These are phyloP conservation scores for Cebidichthys violaceus DNA, from an alignment of 2,113 vertebrate species.

Conservation along the genomic window DNA sequence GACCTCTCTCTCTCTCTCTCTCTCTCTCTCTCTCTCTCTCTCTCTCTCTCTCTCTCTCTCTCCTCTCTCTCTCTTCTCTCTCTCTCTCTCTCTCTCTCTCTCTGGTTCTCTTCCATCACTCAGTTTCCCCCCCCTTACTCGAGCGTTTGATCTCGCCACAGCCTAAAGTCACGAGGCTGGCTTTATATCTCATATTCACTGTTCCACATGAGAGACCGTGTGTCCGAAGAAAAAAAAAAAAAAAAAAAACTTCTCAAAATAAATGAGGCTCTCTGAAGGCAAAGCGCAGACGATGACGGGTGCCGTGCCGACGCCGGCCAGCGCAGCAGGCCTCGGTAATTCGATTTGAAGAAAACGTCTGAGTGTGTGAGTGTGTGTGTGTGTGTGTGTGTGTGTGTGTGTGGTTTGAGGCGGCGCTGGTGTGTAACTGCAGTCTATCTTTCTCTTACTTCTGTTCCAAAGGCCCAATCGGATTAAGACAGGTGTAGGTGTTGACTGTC, in stretches of 20 bases:
- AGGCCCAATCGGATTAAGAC: constrained; percentile 40
- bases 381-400: background rate
- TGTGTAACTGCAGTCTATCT: background rate
- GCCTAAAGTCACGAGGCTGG: constrained; percentile 52
- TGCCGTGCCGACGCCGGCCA: background rate
- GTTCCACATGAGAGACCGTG: constrained; percentile 66
- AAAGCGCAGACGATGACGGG: constrained; percentile 21
- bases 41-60: constrained; percentile 13
- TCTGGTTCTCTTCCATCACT: constrained; percentile 28
- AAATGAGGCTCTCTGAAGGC: constrained; percentile 67
- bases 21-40: constrained; percentile 8
- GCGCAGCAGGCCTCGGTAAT: constrained; percentile 39
- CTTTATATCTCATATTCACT: constrained; percentile 62
- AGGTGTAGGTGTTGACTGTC: constrained; percentile 44
- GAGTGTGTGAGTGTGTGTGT: constrained; percentile 1
- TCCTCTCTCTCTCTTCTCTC: constrained; percentile 11
- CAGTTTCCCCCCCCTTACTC: constrained; percentile 9
- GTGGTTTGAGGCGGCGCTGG: background rate
- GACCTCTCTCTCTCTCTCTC: constrained; percentile 10
- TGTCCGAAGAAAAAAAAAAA: constrained; percentile 16
- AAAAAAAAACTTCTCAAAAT: constrained; percentile 56
- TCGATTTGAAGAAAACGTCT: constrained; percentile 37
- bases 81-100: constrained; percentile 13
- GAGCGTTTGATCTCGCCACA: constrained; percentile 55
- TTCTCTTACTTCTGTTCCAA: constrained; percentile 14